phyloP scores from a whole-genome alignment of 2,797 vertebrate genomes.

The Betta splendens region DNA sequence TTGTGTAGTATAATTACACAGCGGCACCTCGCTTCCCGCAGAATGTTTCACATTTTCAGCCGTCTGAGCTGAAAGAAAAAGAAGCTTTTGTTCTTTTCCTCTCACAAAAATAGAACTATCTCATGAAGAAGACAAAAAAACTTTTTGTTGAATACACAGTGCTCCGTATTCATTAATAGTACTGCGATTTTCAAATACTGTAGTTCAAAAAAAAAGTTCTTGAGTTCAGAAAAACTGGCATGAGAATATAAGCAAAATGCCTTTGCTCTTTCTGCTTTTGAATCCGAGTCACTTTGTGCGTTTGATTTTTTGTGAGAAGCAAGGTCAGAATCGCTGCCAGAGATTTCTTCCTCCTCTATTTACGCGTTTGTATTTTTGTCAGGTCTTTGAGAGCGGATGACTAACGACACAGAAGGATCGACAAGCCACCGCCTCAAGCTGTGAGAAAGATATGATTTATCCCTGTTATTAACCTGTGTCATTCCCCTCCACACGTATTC shows the following conservation, averaged over 20 bases:
- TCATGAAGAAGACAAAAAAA: slow-evolving; percentile 22
- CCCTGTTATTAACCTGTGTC: slow-evolving; percentile 74
- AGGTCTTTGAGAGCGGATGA: slow-evolving; percentile 69
- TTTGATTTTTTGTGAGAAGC: slow-evolving; percentile 56
- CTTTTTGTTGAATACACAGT: slow-evolving; percentile 12
- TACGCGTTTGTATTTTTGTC: slow-evolving; percentile 69
- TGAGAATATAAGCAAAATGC: slow-evolving; percentile 7
- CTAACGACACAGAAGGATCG: slow-evolving; percentile 66
- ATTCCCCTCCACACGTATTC: slow-evolving; percentile 65
- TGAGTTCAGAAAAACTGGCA: slow-evolving; percentile 19
- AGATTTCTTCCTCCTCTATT: slow-evolving; percentile 63
- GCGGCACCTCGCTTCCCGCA: neutral
- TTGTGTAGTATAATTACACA: slow-evolving; percentile 5
- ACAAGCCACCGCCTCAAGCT: slow-evolving; percentile 66
- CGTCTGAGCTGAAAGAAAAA: neutral
- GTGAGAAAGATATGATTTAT: slow-evolving; percentile 71
- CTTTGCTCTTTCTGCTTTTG: slow-evolving; percentile 44
- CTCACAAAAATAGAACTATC: slow-evolving; percentile 19
- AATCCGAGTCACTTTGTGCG: slow-evolving; percentile 46
- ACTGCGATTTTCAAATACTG: slow-evolving; percentile 24
- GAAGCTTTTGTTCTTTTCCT: slow-evolving; percentile 2
- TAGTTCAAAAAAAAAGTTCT: slow-evolving; percentile 14
- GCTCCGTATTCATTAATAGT: slow-evolving; percentile 27
- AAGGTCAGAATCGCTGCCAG: slow-evolving; percentile 62
- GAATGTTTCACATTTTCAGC: neutral